Evolutionary conservation across 2,797 vertebrate genomes (phyloP).

Genomic region (Saxicola maurus): DNA sequence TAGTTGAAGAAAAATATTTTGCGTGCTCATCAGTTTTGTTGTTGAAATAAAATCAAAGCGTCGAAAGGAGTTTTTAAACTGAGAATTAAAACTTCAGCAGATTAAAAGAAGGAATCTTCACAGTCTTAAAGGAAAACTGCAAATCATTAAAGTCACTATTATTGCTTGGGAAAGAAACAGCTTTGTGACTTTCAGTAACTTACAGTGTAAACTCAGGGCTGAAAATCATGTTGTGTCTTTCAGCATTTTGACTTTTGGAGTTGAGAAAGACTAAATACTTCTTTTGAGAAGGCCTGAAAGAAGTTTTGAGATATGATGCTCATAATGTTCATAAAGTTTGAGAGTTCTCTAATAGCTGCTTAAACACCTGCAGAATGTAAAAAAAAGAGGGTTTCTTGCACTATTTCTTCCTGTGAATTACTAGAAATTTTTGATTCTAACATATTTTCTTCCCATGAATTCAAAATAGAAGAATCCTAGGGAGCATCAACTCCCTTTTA

Average conservation of each 20-base stretch:
- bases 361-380: background rate
- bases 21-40: fast-evolving
- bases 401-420: background rate
- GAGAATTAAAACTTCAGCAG: background rate
- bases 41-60: background rate
- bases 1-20: no score
- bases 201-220: background rate
- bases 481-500: background rate
- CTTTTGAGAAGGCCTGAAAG: background rate
- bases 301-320: background rate
- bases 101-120: background rate
- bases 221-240: background rate
- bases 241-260: background rate
- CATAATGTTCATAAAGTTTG: background rate
- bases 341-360: background rate
- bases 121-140: background rate
- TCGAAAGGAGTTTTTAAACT: background rate
- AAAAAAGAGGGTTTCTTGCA: background rate
- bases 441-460: background rate
- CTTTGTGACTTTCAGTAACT: background rate
- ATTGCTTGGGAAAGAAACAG: background rate
- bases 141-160: background rate
- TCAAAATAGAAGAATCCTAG: background rate
- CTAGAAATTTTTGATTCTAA: background rate
- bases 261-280: background rate